Evolutionary conservation across 2,888 invertebrate species (phyloP).

Genomic region (Gandaritis pyraliata): DNA sequence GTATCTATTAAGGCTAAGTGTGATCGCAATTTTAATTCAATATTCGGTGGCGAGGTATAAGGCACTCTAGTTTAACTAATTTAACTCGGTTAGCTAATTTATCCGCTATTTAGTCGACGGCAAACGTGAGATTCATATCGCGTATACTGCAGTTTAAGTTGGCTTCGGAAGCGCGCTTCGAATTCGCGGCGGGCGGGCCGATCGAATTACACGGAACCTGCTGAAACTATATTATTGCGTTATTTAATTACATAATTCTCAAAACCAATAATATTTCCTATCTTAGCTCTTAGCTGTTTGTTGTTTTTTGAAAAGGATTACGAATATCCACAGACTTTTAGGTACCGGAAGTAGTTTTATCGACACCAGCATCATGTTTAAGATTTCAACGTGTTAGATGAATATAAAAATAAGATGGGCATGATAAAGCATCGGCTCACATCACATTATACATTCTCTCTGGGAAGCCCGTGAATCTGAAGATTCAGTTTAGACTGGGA

Average conservation of each 20-base stretch:
- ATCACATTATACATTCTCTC: conserved; percentile 57
- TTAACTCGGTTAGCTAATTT: conserved; percentile 78
- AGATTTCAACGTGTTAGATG: conserved; percentile 28
- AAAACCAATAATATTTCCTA: not conserved
- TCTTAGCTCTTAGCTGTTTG: not conserved
- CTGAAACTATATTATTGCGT: conserved; percentile 46
- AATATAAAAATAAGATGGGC: conserved; percentile 40
- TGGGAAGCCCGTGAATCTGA: conserved; percentile 50
- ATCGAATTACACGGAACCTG: conserved; percentile 50
- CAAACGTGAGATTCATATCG: conserved; percentile 82
- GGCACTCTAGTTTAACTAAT: conserved; percentile 62
- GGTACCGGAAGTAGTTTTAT: conserved; percentile 37
- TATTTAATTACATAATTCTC: conserved; percentile 41
- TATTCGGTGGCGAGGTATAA: conserved; percentile 45
- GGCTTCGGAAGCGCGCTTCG: conserved; percentile 65
- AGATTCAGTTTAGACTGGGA: conserved; percentile 54
- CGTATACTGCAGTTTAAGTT: conserved; percentile 67
- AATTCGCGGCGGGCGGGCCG: conserved; percentile 69
- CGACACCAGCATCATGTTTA: conserved; percentile 30
- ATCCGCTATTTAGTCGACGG: conserved; percentile 77
- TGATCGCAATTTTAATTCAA: conserved; percentile 8
- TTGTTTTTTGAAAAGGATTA: no score
- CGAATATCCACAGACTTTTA: no score
- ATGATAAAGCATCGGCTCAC: conserved; percentile 48
- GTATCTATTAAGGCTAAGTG: not conserved